Evolutionary conservation across 2,888 invertebrate species (phyloP), one percentile per base, ranked within the genome.

Genomic region (Colletes collaris): DNA sequence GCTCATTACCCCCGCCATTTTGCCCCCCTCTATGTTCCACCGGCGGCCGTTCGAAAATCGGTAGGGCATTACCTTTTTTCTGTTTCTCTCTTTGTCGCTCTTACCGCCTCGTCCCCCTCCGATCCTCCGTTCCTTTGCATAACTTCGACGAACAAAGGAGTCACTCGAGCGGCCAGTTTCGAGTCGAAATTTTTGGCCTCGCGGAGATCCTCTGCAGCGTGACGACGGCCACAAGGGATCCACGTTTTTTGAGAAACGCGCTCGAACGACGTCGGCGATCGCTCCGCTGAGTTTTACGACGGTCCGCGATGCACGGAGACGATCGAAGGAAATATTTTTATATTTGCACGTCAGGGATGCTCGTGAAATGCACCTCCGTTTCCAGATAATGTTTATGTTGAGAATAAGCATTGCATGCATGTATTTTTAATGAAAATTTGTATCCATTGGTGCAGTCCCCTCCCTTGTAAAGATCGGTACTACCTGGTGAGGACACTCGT

Each of bases 1-100:
- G 89, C 90, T 92, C 89, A 88, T 90, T 90, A 90, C 85, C 87
- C 83, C 75, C 78, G 55, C 64, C 79, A 81, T 82, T 81, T 56
- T 50, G 40, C 35, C 46, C 13, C 35, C 40, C 40, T 40, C 40
- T 27, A 27, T 27, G 27, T 27, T 27, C 27, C 2, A 1, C 27
- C 2, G 27, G 2, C 27, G 27, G 27, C 27, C 27, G 27, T 27
- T 27, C 27, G 44, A 80, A 80, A 80, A 82, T 62, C 63, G 52
- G 19, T 16, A 64, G 75, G 52, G 62, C 74, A 70, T 76, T 82
- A 73, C 44, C 63, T 68, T 64, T 40, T 65, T 35, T 46, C 71
- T 40, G 11, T 13, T 19, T 50, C 60, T 5, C 13, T 35, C 19
- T 16, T 16, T 49, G 44, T 13, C 55, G 27, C 40, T 46, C 44